Conservation (phyloP, 2,113 vertebrate genomes). For the Oryzias javanicus region DNA sequence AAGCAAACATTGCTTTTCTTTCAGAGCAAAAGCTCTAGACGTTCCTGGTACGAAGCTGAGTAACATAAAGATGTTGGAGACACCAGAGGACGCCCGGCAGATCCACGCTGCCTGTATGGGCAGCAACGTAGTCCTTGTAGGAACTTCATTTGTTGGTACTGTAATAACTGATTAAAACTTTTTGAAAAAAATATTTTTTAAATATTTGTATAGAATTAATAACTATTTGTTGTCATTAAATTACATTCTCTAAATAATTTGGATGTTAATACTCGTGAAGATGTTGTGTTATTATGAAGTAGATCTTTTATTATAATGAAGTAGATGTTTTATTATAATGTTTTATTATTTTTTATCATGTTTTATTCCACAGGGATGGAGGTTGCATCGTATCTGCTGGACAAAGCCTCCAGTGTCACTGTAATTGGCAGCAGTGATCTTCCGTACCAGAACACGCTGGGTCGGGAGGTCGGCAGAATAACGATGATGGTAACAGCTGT, state of each 20-base stretch:
- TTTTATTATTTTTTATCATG: background rate
- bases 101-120: conserved; percentile 73
- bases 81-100: conserved; percentile 78
- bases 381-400: conserved; percentile 78
- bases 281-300: no score
- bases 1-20: conserved; percentile 5
- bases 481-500: conserved; percentile 74
- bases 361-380: conserved; percentile 82
- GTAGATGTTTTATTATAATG: no score
- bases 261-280: background rate
- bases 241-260: no score
- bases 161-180: background rate
- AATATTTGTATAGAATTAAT: no score
- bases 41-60: conserved; percentile 77
- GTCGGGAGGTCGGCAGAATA: conserved; percentile 76
- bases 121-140: conserved; percentile 75
- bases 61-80: conserved; percentile 76
- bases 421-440: conserved; percentile 80
- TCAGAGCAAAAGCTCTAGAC: conserved; percentile 73
- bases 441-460: conserved; percentile 79
- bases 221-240: no score
- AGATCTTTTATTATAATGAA: no score
- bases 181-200: no score
- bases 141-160: conserved; percentile 85
- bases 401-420: conserved; percentile 75